phyloP scores from a whole-genome alignment of 2,888 invertebrate genomes.

The Ethmia dodecea region DNA sequence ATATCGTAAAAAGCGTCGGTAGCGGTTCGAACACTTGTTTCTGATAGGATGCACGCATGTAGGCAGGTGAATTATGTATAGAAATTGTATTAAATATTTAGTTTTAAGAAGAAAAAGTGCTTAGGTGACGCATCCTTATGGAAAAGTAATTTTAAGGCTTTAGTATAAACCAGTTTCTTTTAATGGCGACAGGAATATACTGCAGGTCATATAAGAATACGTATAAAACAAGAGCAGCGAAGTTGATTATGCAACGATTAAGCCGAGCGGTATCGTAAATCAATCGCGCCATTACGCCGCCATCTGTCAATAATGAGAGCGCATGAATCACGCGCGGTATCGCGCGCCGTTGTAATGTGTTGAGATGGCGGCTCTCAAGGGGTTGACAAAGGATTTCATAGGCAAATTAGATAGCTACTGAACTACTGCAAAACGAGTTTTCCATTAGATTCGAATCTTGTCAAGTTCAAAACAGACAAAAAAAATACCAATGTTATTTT shows the following conservation, averaged over 20 bases:
- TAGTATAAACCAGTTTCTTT: no score
- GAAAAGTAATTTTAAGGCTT: no score
- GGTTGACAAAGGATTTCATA: neutral
- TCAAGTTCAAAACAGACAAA: no score
- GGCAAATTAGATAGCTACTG: no score
- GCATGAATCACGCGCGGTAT: conserved; percentile 47
- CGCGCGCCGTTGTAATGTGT: conserved; percentile 8
- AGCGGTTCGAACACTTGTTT: conserved; percentile 32
- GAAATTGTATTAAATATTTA: neutral
- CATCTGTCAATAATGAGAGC: conserved; percentile 66
- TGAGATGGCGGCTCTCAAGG: neutral
- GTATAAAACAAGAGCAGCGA: conserved; percentile 19
- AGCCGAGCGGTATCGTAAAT: conserved; percentile 54
- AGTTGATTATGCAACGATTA: conserved; percentile 52
- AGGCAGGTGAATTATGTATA: conserved; percentile 1
- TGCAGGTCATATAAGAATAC: neutral
- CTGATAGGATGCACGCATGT: conserved; percentile 34
- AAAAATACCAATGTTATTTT: no score
- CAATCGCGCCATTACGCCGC: conserved; percentile 62
- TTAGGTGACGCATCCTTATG: neutral
- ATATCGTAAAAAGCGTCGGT: conserved; percentile 45
- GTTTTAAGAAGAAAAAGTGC: neutral
- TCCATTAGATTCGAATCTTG: no score
- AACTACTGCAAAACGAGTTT: no score
- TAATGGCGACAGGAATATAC: conserved; percentile 1